A percentile compares a stretch with the other conserved stretches of the same genome.
Evolutionary conservation across 2,888 invertebrate genomes (phyloP).

Genomic region (Troides helena): DNA sequence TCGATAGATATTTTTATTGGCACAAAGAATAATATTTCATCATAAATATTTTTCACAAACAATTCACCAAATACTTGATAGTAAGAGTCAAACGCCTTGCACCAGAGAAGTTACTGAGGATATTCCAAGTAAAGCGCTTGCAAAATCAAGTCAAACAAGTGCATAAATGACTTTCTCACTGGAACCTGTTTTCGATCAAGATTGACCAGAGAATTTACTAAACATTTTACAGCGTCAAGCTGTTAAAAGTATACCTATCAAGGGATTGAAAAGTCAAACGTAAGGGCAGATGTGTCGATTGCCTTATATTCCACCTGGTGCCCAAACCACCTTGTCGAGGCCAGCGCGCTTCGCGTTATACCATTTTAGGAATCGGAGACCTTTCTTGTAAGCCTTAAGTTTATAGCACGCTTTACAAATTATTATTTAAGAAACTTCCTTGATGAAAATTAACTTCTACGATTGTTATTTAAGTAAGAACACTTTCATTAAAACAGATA

Average conservation of each 20-base stretch:
- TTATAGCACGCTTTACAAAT: conserved; percentile 35
- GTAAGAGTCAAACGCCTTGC: conserved; percentile 23
- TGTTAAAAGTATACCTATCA: neutral
- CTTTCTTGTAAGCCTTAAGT: conserved; percentile 52
- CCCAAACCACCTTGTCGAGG: conserved; percentile 49
- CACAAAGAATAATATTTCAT: neutral
- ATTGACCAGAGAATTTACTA: conserved; percentile 1
- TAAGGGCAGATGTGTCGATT: conserved; percentile 49
- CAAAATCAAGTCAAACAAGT: conserved; percentile 17
- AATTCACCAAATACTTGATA: conserved; percentile 11
- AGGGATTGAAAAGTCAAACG: conserved; percentile 17
- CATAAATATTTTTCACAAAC: neutral
- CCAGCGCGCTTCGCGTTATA: conserved; percentile 35
- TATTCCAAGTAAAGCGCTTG: conserved; percentile 22
- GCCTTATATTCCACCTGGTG: conserved; percentile 51
- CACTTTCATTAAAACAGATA: no score
- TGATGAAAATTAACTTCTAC: no score
- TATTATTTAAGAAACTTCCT: no score
- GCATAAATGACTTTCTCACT: conserved; percentile 20
- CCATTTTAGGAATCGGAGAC: conserved; percentile 54
- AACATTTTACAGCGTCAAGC: neutral
- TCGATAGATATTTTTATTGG: no score
- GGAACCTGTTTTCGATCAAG: conserved; percentile 20
- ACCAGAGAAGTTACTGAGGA: conserved; percentile 7
- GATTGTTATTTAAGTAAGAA: no score